Evolutionary conservation across 1,140 invertebrate genomes (phyloP).

Genomic region (Trichonephila inaurata): DNA sequence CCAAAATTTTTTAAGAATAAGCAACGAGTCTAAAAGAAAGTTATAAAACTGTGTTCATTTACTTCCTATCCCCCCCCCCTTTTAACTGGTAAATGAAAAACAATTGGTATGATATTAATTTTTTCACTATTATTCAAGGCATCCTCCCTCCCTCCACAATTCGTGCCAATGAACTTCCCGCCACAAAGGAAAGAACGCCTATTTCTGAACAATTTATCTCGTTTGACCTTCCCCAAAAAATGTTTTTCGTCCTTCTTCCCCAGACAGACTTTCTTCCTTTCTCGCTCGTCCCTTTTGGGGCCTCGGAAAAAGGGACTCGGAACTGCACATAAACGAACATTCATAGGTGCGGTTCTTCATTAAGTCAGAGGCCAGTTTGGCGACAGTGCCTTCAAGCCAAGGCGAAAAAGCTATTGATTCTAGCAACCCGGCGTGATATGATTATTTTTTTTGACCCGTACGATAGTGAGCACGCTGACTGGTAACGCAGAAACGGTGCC

Average conservation of each 20-base stretch:
- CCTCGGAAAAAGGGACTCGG: background rate
- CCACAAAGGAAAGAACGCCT: background rate
- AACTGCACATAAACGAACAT: background rate
- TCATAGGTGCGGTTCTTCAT: background rate
- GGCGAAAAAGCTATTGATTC: background rate
- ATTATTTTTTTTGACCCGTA: background rate
- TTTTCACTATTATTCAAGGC: too few relatives aligned
- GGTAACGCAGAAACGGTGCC: conserved; percentile 18
- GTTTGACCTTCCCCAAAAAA: background rate
- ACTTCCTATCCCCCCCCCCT: too few relatives aligned
- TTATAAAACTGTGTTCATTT: too few relatives aligned
- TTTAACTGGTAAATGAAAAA: too few relatives aligned
- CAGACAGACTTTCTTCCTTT: background rate
- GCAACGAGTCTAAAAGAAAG: too few relatives aligned
- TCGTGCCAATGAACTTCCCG: background rate
- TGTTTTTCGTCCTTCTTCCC: background rate
- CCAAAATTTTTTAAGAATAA: too few relatives aligned
- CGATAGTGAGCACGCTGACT: background rate
- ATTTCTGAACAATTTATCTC: background rate
- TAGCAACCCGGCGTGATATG: background rate
- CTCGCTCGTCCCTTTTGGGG: background rate
- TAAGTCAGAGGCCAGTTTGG: background rate
- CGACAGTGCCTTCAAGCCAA: background rate
- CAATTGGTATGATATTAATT: too few relatives aligned
- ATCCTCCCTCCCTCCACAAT: too few relatives aligned